Percentiles rank a stretch among this genome's conserved stretches.
Conservation (phyloP, 2,888 invertebrate species). For the Cerastis leucographa region DNA sequence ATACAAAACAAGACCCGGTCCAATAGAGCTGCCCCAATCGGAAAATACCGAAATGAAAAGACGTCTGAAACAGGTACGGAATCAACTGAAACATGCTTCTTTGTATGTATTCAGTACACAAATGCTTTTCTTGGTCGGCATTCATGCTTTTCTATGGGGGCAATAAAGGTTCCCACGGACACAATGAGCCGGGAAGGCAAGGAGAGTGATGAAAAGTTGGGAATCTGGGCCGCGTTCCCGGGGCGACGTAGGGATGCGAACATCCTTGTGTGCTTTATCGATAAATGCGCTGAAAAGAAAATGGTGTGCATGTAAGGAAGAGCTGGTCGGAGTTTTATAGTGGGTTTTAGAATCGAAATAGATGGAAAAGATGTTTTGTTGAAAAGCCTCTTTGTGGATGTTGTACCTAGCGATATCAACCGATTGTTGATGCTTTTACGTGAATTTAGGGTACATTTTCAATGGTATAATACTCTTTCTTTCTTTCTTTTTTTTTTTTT, state of each 20-base stretch:
- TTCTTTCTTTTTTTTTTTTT: too few species aligned
- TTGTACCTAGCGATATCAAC: not conserved
- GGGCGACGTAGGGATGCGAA: conserved; percentile 79
- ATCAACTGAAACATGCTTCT: conserved; percentile 77
- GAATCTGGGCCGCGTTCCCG: conserved; percentile 89
- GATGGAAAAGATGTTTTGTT: not conserved
- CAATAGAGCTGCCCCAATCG: conserved; percentile 83
- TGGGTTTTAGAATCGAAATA: conserved; percentile 5
- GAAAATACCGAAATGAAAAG: conserved; percentile 85
- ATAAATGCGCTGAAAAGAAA: conserved; percentile 64
- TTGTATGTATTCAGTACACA: conserved; percentile 89
- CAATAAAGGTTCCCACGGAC: conserved; percentile 90
- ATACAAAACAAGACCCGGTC: conserved; percentile 84
- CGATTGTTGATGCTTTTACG: not conserved
- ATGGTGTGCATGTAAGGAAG: conserved; percentile 26
- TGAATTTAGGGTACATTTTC: not conserved
- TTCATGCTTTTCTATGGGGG: conserved; percentile 90
- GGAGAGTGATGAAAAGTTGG: conserved; percentile 89
- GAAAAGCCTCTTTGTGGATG: not conserved
- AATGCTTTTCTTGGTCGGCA: conserved; percentile 89
- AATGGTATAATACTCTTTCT: not conserved
- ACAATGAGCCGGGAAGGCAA: conserved; percentile 88
- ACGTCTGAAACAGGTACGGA: conserved; percentile 73
- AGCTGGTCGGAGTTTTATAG: conserved; percentile 22
- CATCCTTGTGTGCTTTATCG: conserved; percentile 66